These are phyloP conservation scores for Lycocerus yunnanus DNA, from an alignment of 2,888 invertebrate species.

Conservation along the genomic window DNA sequence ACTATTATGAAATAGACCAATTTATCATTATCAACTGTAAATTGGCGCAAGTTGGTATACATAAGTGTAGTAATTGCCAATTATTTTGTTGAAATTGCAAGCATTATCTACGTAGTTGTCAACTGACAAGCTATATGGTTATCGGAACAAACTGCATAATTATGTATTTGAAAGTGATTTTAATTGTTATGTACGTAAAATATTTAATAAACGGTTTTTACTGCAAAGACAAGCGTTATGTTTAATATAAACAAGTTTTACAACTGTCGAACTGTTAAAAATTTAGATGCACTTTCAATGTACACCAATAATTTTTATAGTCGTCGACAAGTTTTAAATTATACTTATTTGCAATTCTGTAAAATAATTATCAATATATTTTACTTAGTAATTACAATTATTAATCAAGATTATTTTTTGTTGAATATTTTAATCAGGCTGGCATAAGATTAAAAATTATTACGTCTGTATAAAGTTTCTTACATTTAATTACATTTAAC, in stretches of 20 bases:
- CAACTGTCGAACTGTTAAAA: neutral
- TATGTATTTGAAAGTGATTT: neutral
- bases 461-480: constrained; percentile 1
- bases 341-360: neutral
- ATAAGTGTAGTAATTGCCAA: no score
- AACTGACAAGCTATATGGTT: neutral
- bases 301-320: neutral
- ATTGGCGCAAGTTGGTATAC: no score
- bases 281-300: neutral
- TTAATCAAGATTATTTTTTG: neutral
- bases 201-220: neutral
- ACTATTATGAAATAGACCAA: no score
- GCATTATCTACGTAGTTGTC: neutral
- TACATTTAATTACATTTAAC: constrained; percentile 4
- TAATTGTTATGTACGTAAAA: neutral
- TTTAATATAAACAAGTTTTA: neutral
- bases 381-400: neutral
- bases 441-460: neutral
- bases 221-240: neutral
- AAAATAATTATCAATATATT: neutral
- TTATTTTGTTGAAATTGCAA: neutral
- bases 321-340: neutral
- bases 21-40: no score
- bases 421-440: neutral
- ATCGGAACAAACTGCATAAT: no score